phyloP scores from a whole-genome alignment of 2,113 vertebrate genomes.

The Aleadryas rufinucha region DNA sequence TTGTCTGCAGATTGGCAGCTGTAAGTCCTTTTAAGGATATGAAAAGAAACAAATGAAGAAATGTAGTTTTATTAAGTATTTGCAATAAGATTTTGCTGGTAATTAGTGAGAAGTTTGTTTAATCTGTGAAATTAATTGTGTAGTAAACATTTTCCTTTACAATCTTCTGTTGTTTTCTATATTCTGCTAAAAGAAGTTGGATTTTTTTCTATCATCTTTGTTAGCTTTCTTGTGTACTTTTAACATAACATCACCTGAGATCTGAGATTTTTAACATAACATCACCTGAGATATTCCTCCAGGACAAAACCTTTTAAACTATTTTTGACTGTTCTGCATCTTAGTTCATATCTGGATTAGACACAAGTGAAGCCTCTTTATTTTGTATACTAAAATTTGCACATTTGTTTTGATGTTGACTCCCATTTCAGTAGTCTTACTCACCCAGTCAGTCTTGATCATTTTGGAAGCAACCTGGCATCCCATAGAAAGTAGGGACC shows the following conservation, averaged over 20 bases:
- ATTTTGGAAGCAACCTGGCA: not conserved
- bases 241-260: not conserved
- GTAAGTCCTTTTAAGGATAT: not conserved
- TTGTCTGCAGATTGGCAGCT: not conserved
- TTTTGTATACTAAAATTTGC: not conserved
- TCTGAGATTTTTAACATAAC: too few relatives aligned
- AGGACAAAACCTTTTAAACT: not conserved
- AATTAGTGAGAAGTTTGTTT: not conserved
- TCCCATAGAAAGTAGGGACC: not conserved
- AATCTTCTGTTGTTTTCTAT: not conserved
- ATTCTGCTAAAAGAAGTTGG: not conserved
- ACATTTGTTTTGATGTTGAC: not conserved
- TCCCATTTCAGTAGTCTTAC: not conserved
- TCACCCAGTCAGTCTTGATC: not conserved
- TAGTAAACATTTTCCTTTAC: not conserved
- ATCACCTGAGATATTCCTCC: too few relatives aligned
- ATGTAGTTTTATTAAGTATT: not conserved
- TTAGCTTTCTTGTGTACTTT: not conserved
- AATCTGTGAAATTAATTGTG: not conserved
- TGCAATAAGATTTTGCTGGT: not conserved
- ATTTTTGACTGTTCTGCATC: not conserved
- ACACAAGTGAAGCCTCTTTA: not conserved
- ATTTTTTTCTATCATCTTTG: not conserved
- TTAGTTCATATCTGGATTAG: not conserved
- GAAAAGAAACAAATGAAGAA: not conserved